Conservation (phyloP, 1,140 invertebrate genomes). For the Pseudomyrmex concolor region DNA sequence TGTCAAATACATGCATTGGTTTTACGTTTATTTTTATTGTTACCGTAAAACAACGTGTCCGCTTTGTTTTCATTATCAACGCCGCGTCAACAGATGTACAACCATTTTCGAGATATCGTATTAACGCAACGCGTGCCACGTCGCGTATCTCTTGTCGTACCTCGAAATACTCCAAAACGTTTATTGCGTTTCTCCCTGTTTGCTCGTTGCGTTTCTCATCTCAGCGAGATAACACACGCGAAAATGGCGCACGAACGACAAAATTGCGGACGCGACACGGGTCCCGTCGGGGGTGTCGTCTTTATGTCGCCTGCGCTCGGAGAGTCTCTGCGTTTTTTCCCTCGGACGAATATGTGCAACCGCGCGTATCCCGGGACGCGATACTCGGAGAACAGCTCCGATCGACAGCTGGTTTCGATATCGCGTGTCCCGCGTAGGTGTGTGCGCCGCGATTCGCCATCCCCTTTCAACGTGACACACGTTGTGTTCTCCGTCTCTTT, state of each 20-base stretch:
- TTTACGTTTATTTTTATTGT: neutral
- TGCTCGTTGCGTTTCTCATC: slow-evolving; percentile 16
- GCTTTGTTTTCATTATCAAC: slow-evolving; percentile 14
- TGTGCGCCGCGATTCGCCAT: neutral
- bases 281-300: slow-evolving; percentile 7
- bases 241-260: slow-evolving; percentile 11
- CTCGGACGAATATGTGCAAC: too few relatives aligned
- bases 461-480: neutral
- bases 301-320: slow-evolving; percentile 19
- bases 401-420: slow-evolving; percentile 77
- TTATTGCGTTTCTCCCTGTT: slow-evolving; percentile 11
- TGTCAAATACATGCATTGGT: too few relatives aligned
- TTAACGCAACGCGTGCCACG: neutral
- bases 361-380: slow-evolving; percentile 30
- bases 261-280: slow-evolving; percentile 2
- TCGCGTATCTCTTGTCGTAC: slow-evolving; percentile 26
- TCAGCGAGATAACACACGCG: slow-evolving; percentile 38
- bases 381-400: slow-evolving; percentile 52
- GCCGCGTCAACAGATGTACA: neutral
- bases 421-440: slow-evolving; percentile 73
- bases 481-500: neutral
- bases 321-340: slow-evolving; percentile 5
- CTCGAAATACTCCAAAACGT: slow-evolving; percentile 35
- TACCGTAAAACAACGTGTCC: neutral
- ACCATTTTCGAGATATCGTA: neutral